Percentiles rank a stretch among this genome's conserved stretches.
Evolutionary conservation across 2,888 invertebrate species (phyloP).

Genomic region (Rhingia rostrata): DNA sequence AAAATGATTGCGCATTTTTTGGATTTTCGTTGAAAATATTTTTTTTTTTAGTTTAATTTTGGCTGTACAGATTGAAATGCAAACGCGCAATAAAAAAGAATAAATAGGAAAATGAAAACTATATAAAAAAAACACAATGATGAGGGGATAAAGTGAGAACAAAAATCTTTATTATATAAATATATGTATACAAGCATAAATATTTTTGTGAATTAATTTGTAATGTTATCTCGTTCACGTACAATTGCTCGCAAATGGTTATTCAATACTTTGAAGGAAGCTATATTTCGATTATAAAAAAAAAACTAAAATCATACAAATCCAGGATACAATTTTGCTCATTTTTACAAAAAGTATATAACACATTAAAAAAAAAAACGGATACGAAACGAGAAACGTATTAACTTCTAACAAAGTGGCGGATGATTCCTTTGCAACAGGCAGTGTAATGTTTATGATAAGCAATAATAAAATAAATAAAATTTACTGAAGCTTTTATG

Average conservation of each 20-base stretch:
- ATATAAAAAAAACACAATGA: constrained; percentile 21
- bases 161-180: constrained; percentile 54
- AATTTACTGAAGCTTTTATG: constrained; percentile 69
- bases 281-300: constrained; percentile 3
- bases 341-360: constrained; percentile 35
- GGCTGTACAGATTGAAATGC: constrained; percentile 60
- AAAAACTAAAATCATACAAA: constrained; percentile 26
- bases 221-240: constrained; percentile 73
- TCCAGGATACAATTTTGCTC: constrained; percentile 63
- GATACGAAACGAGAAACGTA: constrained; percentile 7
- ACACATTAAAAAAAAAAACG: constrained; percentile 13
- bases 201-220: constrained; percentile 74
- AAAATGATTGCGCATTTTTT: constrained; percentile 27
- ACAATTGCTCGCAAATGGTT: constrained; percentile 66
- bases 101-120: constrained; percentile 54
- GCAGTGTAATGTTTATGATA: constrained; percentile 80
- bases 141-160: constrained; percentile 39
- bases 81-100: constrained; percentile 63
- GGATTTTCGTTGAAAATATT: too few relatives aligned
- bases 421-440: constrained; percentile 54
- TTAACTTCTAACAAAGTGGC: constrained; percentile 42
- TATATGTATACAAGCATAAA: constrained; percentile 56
- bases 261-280: constrained; percentile 53
- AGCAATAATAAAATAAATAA: constrained; percentile 79
- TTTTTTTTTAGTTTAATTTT: constrained; percentile 20